These are phyloP conservation scores for Andrena bicolor DNA, from an alignment of 2,888 invertebrate genomes.

Conservation along the genomic window DNA sequence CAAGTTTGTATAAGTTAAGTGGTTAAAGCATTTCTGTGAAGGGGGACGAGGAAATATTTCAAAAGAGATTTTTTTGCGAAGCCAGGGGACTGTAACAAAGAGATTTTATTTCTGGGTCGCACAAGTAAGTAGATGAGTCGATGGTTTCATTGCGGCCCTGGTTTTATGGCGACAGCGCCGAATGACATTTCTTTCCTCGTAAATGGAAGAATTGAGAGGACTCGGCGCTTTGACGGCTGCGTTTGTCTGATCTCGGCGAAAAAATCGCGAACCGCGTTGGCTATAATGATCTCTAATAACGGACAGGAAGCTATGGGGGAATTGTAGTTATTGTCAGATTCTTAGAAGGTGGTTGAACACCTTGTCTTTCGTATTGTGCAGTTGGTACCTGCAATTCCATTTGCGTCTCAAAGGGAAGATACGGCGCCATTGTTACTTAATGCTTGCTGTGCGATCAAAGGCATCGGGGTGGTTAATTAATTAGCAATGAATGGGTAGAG, in stretches of 20 bases:
- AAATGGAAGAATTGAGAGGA: slow-evolving; percentile 53
- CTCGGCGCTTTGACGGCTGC: slow-evolving; percentile 33
- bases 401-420: background rate
- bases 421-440: background rate
- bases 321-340: slow-evolving; percentile 68
- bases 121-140: background rate
- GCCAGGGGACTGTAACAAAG: background rate
- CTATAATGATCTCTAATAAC: slow-evolving; percentile 77
- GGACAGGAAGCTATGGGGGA: slow-evolving; percentile 65
- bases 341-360: slow-evolving; percentile 59
- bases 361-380: slow-evolving; percentile 32
- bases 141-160: slow-evolving; percentile 30
- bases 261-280: slow-evolving; percentile 62
- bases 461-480: background rate
- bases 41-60: too few relatives aligned
- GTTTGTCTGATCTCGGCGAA: slow-evolving; percentile 54
- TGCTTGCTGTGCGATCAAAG: background rate
- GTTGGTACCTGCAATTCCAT: slow-evolving; percentile 20
- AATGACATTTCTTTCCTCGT: slow-evolving; percentile 35
- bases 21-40: too few relatives aligned
- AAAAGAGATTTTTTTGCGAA: background rate
- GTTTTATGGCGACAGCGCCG: slow-evolving; percentile 6
- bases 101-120: slow-evolving; percentile 16
- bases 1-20: too few relatives aligned
- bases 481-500: background rate